These are phyloP conservation scores for Mesorhabditis sp. DNA, from an alignment of 2,888 invertebrate species.

Conservation along the genomic window DNA sequence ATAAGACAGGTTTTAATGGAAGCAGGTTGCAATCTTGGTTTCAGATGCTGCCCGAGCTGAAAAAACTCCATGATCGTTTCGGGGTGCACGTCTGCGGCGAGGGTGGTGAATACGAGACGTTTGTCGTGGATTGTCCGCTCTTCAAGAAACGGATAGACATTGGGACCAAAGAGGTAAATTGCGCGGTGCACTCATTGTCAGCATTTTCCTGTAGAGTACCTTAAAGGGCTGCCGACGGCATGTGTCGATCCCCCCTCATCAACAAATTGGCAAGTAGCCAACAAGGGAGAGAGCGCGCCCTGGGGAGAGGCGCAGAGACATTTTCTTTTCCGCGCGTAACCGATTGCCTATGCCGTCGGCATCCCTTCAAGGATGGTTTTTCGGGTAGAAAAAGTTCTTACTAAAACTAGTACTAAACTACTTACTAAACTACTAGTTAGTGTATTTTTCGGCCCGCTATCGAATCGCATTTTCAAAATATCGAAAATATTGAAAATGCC, in stretches of 20 bases:
- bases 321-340: too few relatives aligned
- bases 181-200: too few relatives aligned
- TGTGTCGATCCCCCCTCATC: too few relatives aligned
- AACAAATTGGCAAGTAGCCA: too few relatives aligned
- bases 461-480: background rate
- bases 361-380: background rate
- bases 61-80: slow-evolving; percentile 85
- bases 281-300: too few relatives aligned
- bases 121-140: slow-evolving; percentile 92
- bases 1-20: slow-evolving; percentile 34
- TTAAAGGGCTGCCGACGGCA: too few relatives aligned
- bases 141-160: slow-evolving; percentile 66
- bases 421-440: slow-evolving; percentile 1
- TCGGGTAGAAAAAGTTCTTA: background rate
- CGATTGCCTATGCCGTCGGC: too few relatives aligned
- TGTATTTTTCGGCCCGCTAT: background rate
- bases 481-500: slow-evolving; percentile 64
- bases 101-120: slow-evolving; percentile 97
- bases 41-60: slow-evolving; percentile 81
- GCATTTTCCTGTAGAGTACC: too few relatives aligned
- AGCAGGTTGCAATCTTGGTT: slow-evolving; percentile 5
- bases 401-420: slow-evolving; percentile 2
- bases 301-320: too few relatives aligned
- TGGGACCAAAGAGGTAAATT: slow-evolving; percentile 26
- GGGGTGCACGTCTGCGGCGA: slow-evolving; percentile 94